phyloP scores from a whole-genome alignment of 2,797 vertebrate genomes.

The Erethizon dorsatum region DNA sequence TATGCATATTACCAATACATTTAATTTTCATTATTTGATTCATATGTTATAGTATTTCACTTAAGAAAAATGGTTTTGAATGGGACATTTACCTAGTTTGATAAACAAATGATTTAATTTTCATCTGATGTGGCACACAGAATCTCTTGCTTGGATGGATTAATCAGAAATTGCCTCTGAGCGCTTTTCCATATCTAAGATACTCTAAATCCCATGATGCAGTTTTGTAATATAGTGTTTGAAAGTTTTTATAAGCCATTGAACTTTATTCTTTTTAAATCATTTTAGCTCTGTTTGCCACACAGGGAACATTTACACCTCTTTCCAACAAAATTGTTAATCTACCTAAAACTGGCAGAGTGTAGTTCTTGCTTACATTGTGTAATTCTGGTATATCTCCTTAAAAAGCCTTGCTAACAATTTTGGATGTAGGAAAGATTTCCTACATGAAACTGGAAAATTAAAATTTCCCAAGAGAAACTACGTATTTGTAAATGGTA shows the following conservation, averaged over 20 bases:
- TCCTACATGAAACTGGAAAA: not conserved
- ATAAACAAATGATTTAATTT: not conserved
- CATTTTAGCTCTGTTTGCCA: not conserved
- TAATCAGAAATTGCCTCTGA: not conserved
- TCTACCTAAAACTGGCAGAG: not conserved
- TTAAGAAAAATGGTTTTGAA: conserved; percentile 46
- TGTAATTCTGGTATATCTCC: not conserved
- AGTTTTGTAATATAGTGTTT: not conserved
- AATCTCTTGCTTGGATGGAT: not conserved
- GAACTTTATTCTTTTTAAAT: not conserved
- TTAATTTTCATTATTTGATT: not conserved
- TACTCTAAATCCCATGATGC: not conserved
- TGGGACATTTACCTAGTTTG: not conserved
- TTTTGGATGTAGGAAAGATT: conserved; percentile 23
- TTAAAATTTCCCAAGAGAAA: conserved; percentile 19
- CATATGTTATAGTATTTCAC: not conserved
- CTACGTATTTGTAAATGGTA: not conserved
- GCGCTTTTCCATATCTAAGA: not conserved
- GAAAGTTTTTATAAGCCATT: not conserved
- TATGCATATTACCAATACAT: not conserved
- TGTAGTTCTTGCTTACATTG: not conserved
- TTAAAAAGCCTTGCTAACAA: not conserved
- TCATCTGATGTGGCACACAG: not conserved
- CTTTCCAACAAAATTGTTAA: conserved; percentile 26
- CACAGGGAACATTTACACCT: not conserved